Evolutionary conservation across 35 echinoderm and acorn worm species (phyloP).

Genomic region (Ophioderma brevispina): DNA sequence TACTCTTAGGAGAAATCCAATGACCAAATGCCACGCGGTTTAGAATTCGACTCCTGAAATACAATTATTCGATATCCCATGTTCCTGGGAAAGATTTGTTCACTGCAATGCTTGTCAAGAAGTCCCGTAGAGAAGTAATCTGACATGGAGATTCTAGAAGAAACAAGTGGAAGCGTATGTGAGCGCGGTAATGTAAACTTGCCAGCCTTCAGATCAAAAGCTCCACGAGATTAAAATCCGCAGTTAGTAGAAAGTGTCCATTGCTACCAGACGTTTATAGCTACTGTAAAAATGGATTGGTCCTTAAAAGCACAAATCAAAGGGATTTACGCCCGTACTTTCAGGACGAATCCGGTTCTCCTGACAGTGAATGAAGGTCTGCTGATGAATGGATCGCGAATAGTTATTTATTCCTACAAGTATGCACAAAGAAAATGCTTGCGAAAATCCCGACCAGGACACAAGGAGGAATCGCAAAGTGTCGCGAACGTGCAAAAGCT

Average conservation of each 20-base stretch:
- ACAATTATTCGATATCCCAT: conserved; percentile 22
- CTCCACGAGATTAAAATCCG: not conserved
- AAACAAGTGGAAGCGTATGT: not conserved
- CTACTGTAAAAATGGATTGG: no score
- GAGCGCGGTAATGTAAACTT: not conserved
- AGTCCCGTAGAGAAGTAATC: not conserved
- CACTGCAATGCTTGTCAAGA: conserved; percentile 44
- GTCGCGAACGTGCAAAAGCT: no score
- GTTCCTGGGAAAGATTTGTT: conserved; percentile 15
- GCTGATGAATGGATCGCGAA: conserved; percentile 18
- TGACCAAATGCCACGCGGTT: conserved; percentile 48
- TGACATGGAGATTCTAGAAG: not conserved
- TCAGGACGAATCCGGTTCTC: no score
- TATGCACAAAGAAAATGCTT: conserved; percentile 36
- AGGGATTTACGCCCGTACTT: no score
- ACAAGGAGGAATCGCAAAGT: conserved; percentile 20
- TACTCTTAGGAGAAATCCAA: conserved; percentile 53
- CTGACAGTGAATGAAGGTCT: conserved; percentile 25
- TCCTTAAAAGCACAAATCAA: no score
- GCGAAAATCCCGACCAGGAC: conserved; percentile 50
- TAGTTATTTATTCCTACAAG: conserved; percentile 45
- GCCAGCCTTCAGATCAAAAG: not conserved
- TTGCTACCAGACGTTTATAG: no score
- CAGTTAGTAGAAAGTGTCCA: no score
- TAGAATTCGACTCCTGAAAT: conserved; percentile 60